A percentile compares a stretch with the other conserved stretches of the same genome.
Evolutionary conservation across 2,797 vertebrate species (phyloP).

Genomic region (Menidia menidia): DNA sequence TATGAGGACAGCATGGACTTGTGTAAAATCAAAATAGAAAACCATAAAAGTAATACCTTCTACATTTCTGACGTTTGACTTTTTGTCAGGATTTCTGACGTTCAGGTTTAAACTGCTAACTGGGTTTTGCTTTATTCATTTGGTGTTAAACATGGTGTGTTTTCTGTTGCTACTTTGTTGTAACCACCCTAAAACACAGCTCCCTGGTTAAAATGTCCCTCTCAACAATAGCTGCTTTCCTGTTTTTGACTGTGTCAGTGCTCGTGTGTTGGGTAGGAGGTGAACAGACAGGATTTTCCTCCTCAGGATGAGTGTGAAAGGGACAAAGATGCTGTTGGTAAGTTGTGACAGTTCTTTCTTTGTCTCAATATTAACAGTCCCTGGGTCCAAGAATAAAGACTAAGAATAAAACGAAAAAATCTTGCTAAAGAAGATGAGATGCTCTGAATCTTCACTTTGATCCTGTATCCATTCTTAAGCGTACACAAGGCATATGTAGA

Average conservation of each 20-base stretch:
- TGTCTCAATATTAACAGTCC: constrained; percentile 20
- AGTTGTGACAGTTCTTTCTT: constrained; percentile 19
- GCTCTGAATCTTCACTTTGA: too few species aligned
- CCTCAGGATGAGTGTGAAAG: constrained; percentile 5
- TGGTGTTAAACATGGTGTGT: too few species aligned
- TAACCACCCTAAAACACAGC: not conserved
- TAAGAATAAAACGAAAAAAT: too few species aligned
- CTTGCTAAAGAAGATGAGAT: too few species aligned
- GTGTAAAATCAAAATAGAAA: not conserved
- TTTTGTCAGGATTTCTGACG: not conserved
- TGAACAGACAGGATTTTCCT: constrained; percentile 14
- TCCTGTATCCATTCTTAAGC: not conserved
- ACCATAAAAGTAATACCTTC: not conserved
- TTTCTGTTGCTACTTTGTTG: too few species aligned
- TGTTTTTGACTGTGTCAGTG: constrained; percentile 15
- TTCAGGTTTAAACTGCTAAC: not conserved
- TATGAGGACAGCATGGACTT: not conserved
- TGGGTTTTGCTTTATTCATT: too few species aligned
- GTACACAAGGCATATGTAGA: too few species aligned
- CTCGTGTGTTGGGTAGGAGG: constrained; percentile 1
- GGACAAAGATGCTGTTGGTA: constrained; percentile 1
- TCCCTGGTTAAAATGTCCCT: not conserved
- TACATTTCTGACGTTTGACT: not conserved
- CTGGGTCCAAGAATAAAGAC: too few species aligned
- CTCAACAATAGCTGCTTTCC: too few species aligned